phyloP scores from a whole-genome alignment of 2,797 vertebrate species.

The Sardinella longiceps region DNA sequence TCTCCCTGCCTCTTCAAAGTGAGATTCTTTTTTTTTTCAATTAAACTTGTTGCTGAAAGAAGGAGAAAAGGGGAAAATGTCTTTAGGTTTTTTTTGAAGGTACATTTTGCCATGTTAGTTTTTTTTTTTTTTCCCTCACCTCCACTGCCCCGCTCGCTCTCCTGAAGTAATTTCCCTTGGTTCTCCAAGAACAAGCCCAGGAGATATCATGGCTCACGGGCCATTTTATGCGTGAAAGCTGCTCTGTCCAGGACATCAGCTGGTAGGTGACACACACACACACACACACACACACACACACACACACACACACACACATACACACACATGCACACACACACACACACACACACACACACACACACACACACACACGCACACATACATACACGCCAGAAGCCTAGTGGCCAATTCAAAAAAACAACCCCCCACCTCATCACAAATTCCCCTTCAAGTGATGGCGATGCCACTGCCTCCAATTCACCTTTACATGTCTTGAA shows the following conservation, averaged over 20 bases:
- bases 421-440: not conserved
- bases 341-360: not conserved
- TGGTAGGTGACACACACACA: conserved; percentile 30
- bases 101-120: conserved; percentile 73
- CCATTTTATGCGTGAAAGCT: conserved; percentile 51
- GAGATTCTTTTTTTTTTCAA: conserved; percentile 80
- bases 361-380: not conserved
- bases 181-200: conserved; percentile 61
- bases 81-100: conserved; percentile 71
- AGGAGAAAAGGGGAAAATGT: conserved; percentile 63
- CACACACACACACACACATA: not conserved
- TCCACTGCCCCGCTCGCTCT: conserved; percentile 27
- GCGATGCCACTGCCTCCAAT: not conserved
- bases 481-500: conserved; percentile 16
- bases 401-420: conserved; percentile 19
- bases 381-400: not conserved
- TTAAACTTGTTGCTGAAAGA: conserved; percentile 85
- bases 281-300: not conserved
- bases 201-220: conserved; percentile 60
- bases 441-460: not conserved
- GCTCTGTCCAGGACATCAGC: conserved; percentile 53
- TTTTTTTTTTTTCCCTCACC: conserved; percentile 47
- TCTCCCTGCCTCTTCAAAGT: conserved; percentile 73
- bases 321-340: not conserved
- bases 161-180: conserved; percentile 67